Base-by-base conservation (phyloP, 2,888 invertebrate species). In the Hypolimnas misippus region DNA sequence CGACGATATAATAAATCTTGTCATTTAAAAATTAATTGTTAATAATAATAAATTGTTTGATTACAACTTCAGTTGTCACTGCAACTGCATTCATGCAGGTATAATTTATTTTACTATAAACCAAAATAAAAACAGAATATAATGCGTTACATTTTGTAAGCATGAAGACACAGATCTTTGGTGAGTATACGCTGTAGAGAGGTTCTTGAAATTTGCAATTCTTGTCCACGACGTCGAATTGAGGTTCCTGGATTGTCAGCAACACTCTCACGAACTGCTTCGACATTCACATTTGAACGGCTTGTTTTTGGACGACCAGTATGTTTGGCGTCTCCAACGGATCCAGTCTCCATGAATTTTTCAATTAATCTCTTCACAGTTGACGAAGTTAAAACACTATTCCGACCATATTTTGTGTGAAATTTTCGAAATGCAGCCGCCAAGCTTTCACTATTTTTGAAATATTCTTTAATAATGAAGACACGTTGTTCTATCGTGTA, bases 321-420 rank as follows among this genome's bases (percentile, higher is more conserved):
- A 49, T 61, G 52, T 61, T 68, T 66, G 51, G 51, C 42, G 51
- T 76, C 72, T 57, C 68, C 68, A 76, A 76, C 62, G 57, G 70
- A 75, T 72, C 71, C 72, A 63, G 71, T 72, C 63, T 75, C 71
- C 66, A 65, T 67, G 67, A 72, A 75, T 74, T 73, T n/a, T 70
- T 73, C 66, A 71, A 72, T 72, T 67, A 75, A 59, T 73, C 71
- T 73, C 57, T 72, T 74, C 70, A 74, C 69, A 73, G 72, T 75
- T 71, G 72, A 70, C 60, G 66, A 68, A 72, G 66, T 72, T 69
- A 69, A 67, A 67, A 50, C 68, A 40, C 58, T 72, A 71, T 73
- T 74, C 65, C 61, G 68, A 74, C 70, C 73, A 73, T 73, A 74
- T 70, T 67, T 69, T 69, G 67, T 72, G 65, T 57, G 65, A 64